Evolutionary conservation across 2,113 vertebrate species (phyloP), one percentile per base, ranked within the genome.

Genomic region (Dipodomys merriami): DNA sequence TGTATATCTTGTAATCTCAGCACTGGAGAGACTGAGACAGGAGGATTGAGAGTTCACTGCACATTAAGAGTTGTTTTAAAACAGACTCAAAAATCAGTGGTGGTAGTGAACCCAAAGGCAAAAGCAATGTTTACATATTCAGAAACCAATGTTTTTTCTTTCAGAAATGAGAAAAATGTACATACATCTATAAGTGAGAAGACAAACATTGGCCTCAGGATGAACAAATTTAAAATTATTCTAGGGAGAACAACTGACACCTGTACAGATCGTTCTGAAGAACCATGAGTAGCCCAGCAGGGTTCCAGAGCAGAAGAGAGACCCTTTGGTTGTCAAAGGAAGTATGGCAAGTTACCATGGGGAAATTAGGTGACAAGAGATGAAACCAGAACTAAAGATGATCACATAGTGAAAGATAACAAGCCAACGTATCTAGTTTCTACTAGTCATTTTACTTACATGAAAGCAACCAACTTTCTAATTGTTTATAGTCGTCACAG

Each of bases 221-320:
- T 18, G 27, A 29, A 62, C 35, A 72, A 83, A 73, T 83, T 80
- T 95, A 92, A 95, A 94, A 92, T 88, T 73, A 88, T 2, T 65
- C 22, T 79, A 0, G 15, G 73, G 87, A 95, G 87, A 95, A 94
- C 35, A 86, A 92, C 68, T 5, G 18, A 79, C 74, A 87, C 35
- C 78, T 0, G 1, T 23, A 91, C 39, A 87, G 44, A 33, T 6
- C 1, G 0, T 53, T 64, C 83, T 53, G 30, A 53, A 93, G 93
- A 81, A 91, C 57, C 57, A 13, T 2, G 46, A 39, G 44, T 46
- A 39, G 35, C 35, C 68, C 25, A 44, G 73, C 11, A 57, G 82
- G 0, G 7, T 49, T 72, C 29, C 67, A 68, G 20, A 62, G n/a
- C 20, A 25, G 60, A 27, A 62, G 25, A 44, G 80, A 67, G 30